These are phyloP conservation scores for Erythrocercus mccallii DNA, from an alignment of 2,113 vertebrate species.

Conservation along the genomic window DNA sequence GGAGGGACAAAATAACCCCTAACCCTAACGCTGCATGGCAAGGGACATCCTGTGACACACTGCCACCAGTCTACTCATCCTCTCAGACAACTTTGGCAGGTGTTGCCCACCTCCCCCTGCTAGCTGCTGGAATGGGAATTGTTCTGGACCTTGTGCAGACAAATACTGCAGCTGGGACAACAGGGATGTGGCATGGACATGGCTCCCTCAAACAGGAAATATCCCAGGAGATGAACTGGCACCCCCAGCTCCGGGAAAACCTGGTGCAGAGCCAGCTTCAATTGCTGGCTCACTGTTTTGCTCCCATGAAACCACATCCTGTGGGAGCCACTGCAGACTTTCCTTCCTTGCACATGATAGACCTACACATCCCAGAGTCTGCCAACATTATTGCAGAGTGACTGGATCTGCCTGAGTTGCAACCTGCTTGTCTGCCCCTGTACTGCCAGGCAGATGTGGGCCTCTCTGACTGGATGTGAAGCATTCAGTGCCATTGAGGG, in stretches of 20 bases:
- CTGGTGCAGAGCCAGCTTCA: neutral
- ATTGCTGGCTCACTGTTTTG: neutral
- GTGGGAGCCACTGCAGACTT: neutral
- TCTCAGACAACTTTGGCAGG: neutral
- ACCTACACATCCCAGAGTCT: neutral
- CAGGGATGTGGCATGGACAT: neutral
- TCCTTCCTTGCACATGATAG: neutral
- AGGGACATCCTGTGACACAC: neutral
- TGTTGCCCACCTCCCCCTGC: neutral
- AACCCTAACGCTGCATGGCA: neutral
- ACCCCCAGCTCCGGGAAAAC: neutral
- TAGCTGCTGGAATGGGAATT: neutral
- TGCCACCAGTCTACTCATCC: neutral
- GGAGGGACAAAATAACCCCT: neutral
- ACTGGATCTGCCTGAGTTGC: neutral
- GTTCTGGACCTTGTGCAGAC: neutral
- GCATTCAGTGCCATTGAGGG: neutral
- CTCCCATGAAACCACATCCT: neutral
- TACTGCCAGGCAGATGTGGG: neutral
- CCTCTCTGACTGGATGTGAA: neutral
- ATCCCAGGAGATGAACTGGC: neutral
- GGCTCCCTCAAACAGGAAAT: neutral
- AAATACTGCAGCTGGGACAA: neutral
- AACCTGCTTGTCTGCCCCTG: neutral
- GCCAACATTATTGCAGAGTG: neutral